Percentiles rank a stretch among this genome's conserved stretches.
phyloP scores from a whole-genome alignment of 1,140 invertebrate species.

The Muscidifurax raptorellus region DNA sequence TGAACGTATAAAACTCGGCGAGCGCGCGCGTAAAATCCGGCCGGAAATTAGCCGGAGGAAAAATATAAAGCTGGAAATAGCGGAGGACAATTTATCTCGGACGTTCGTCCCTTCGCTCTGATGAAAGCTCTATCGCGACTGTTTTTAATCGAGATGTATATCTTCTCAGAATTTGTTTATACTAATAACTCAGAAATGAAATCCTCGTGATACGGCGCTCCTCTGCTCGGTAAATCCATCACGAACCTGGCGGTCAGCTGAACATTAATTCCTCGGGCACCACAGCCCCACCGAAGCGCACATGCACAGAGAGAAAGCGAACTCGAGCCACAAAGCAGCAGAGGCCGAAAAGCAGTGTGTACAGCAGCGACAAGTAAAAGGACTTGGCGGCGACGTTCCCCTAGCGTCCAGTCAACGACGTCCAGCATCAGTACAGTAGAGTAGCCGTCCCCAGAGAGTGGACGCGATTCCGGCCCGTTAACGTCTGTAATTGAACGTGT shows the following conservation, averaged over 20 bases:
- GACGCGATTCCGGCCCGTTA: constrained; percentile 21
- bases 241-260: too few relatives aligned
- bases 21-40: not conserved
- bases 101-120: not conserved
- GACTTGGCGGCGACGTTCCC: not conserved
- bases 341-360: not conserved
- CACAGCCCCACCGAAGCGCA: too few relatives aligned
- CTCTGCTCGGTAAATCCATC: too few relatives aligned
- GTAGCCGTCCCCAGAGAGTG: not conserved
- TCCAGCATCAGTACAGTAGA: not conserved
- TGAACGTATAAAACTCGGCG: not conserved
- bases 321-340: not conserved
- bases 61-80: not conserved
- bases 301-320: too few relatives aligned
- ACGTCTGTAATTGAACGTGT: constrained; percentile 43
- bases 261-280: too few relatives aligned
- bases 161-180: too few relatives aligned
- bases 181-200: too few relatives aligned
- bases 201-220: too few relatives aligned
- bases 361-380: constrained; percentile 18
- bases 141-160: too few relatives aligned
- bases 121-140: not conserved
- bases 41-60: not conserved
- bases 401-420: constrained; percentile 29
- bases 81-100: not conserved